Percentiles rank a stretch among this genome's conserved stretches.
These are phyloP conservation scores for Corapipo altera DNA, from an alignment of 2,113 vertebrate species.

Conservation along the genomic window DNA sequence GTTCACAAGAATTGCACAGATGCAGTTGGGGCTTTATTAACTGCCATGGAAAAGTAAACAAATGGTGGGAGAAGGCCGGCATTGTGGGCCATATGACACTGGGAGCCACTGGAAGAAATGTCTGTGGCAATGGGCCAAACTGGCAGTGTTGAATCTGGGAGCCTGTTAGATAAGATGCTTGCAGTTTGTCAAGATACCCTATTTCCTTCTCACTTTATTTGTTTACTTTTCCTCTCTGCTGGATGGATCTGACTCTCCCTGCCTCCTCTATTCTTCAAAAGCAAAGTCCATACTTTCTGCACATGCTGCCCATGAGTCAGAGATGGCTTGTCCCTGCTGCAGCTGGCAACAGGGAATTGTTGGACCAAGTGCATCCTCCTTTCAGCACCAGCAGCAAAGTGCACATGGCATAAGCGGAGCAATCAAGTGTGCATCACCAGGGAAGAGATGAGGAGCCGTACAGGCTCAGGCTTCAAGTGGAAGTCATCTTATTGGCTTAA, in stretches of 20 bases:
- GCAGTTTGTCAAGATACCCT: not conserved
- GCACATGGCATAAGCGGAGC: accelerated
- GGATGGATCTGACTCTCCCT: not conserved
- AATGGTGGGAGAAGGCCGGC: not conserved
- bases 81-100: accelerated
- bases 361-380: not conserved
- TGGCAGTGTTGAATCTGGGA: not conserved
- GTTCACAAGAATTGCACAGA: not conserved
- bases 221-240: not conserved
- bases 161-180: not conserved
- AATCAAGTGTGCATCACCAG: accelerated
- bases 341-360: accelerated
- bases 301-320: accelerated
- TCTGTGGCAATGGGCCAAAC: not conserved
- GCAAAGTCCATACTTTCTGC: not conserved
- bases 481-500: not conserved
- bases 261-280: not conserved
- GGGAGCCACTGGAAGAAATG: not conserved
- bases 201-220: not conserved
- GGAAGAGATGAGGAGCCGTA: not conserved
- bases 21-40: not conserved
- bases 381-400: not conserved
- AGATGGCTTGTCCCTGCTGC: not conserved
- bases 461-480: accelerated
- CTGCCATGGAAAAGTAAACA: not conserved